Evolutionary conservation across 2,888 invertebrate species (phyloP), one percentile per base, ranked within the genome.

Genomic region (Buathra laborator): DNA sequence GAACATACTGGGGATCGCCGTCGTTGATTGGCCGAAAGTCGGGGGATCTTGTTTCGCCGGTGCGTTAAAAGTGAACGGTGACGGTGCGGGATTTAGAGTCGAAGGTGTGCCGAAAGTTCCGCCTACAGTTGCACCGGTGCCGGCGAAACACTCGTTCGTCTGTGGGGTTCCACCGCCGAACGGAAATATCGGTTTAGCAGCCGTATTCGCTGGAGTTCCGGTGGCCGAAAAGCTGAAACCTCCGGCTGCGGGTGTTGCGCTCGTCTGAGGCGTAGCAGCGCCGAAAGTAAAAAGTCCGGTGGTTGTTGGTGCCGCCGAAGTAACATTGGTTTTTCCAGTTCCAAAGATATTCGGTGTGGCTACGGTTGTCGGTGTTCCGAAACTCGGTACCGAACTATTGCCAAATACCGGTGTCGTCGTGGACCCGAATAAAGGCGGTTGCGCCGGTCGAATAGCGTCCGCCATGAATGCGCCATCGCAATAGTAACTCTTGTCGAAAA

Each of bases 211-310:
- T 2, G 84, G 53, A 3, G 85, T 44, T 29, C 89, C 84, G 7
- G 86, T 87, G 3, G 88, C 89, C 0, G 88, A 71, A 32, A 92
- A 93, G 29, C 88, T 90, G 70, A 92, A 93, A 16, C 89, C 87
- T 37, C 86, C 56, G 14, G 85, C 44, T 0, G 88, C 88, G 74
- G 92, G 92, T 53, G 89, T 74, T 37, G 79, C 14, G 1, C 56
- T 9, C 10, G 78, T 78, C 66, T 87, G 86, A 12, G 88, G 64
- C 44, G 84, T 75, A 3, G 88, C 74, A 1, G 89, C 87, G 3
- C 91, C 92, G 48, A 93, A 93, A 0, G 89, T 88, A 44, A 93
- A 93, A n/a, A 92, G 64, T 7, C 84, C 89, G 68, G 88, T n/a
- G 82, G 79, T 79, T 24, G 83, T 62, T 66, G 88, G 29, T 7